Evolutionary conservation across 2,888 invertebrate genomes (phyloP), one percentile per base, ranked within the genome.

Genomic region (Eugnorisma glareosa): DNA sequence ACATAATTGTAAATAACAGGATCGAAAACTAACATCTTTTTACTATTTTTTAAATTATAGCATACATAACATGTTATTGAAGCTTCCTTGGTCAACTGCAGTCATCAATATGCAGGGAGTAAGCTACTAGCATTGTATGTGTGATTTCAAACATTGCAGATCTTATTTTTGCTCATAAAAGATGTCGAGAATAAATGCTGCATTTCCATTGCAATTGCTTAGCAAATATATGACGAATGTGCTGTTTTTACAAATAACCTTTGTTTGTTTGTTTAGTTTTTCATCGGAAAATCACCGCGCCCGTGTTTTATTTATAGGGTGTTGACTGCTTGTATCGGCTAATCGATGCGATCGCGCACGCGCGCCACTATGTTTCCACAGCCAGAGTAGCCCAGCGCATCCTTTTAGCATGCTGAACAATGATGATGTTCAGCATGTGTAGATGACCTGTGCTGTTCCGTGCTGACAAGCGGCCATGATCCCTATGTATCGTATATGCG

Each of bases 311-410:
- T 63, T 28, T 70, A 45, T 13, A 77, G 67, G 37, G 5, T 69
- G 24, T 43, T 35, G 40, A n/a, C 35, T 18, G 59, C 35, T 57
- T 66, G 15, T 37, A 40, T 43, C 24, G 31, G 31, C 31, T 40
- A n/a, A 66, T 73, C 74, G 35, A 66, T 57, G 35, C 57, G 40
- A 43, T 48, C 73, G 81, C 48, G 57, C 77, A 73, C 57, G 73
- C 66, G 64, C 66, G 28, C 48, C n/a, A 35, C 7, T 18, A 35
- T 43, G 48, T 48, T 24, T 35, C 28, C 13, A 0, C 48, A 66
- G 64, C 57, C 15, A 48, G 43, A 6, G 37, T 40, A 78, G 57
- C 13, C 35, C 64, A 40, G 45, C 8, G 11, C 57, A 72, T 54
- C 54, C n/a, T 24, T 7, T n/a, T 6, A 51, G 31, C n/a, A 2